Evolutionary conservation across 1,140 invertebrate genomes (phyloP), one percentile per base, ranked within the genome.

Genomic region (Achroia grisella): DNA sequence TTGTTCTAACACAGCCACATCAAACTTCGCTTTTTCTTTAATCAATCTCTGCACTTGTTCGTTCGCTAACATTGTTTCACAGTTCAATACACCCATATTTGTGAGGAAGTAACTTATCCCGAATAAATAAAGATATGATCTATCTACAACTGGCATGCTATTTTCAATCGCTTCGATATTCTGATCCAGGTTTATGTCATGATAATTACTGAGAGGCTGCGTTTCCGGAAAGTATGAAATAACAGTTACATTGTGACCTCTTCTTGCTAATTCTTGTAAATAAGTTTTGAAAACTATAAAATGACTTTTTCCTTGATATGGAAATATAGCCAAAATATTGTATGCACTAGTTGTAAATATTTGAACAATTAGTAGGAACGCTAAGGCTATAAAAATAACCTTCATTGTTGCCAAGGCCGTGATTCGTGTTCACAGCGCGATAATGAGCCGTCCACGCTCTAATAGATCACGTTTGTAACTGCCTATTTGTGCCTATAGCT

Each of bases 301-400:
- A 63, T 95, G 93, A 62, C 93, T 94, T 51, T 90, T 90, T 0
- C 92, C 91, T 0, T 88, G 87, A 67, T 93, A 90, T 0, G 90
- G 89, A 56, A 93, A 90, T 27, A 93, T 66, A 0, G 87, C 91
- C 3, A 94, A 64, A 17, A 94, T 90, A 31, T 78, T 78, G 4
- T 23, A 23, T 23, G 17, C 17, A 23, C 17, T 23, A 23, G 17
- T 23, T 23, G 17, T 23, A 3, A 78, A 43, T 32, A 39, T 28
- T 48, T 4, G 55, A 44, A 34, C 39, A 6, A 23, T 2, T 23
- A 23, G 2, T 3, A 23, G 6, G 17, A 23, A 3, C 17, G 17
- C 17, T 2, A 23, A 23, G 17, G 17, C 6, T 23, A 23, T 6
- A 23, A 23, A 6, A 23, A 3, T 23, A 23, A 23, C 2, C 17